These are phyloP conservation scores for Adelosebastes latens DNA, from an alignment of 2,797 vertebrate genomes.

Conservation along the genomic window DNA sequence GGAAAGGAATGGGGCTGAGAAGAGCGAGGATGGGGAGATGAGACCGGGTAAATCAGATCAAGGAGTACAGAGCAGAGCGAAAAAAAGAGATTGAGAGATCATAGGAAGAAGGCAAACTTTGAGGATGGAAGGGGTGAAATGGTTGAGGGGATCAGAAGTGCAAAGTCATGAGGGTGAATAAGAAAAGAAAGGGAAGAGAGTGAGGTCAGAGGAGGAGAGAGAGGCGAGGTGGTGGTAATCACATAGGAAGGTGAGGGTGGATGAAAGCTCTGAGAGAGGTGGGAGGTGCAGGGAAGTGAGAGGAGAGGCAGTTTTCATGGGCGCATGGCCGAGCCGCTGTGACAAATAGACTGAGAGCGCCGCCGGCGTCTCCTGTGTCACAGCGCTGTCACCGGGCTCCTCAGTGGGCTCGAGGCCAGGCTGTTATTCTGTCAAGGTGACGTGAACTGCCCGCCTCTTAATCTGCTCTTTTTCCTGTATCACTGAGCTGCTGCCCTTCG, in stretches of 20 bases:
- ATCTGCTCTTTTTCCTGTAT: conserved; percentile 26
- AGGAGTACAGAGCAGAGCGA: conserved; percentile 44
- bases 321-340: conserved; percentile 13
- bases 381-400: conserved; percentile 35
- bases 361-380: conserved; percentile 58
- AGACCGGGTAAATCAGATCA: conserved; percentile 55
- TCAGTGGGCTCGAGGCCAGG: conserved; percentile 44
- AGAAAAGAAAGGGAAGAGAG: conserved; percentile 23
- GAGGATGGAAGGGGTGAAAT: conserved; percentile 54
- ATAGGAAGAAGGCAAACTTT: conserved; percentile 58
- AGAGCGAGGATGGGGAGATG: conserved; percentile 2
- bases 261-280: conserved; percentile 22
- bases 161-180: conserved; percentile 15
- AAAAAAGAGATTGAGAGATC: conserved; percentile 67
- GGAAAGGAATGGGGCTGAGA: conserved; percentile 33
- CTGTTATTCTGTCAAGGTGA: conserved; percentile 61
- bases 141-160: conserved; percentile 47
- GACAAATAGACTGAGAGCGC: conserved; percentile 68
- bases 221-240: conserved; percentile 14
- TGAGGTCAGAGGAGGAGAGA: conserved; percentile 15
- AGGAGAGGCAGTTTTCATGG: conserved; percentile 27
- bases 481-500: conserved; percentile 16
- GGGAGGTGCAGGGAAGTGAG: conserved; percentile 5
- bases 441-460: conserved; percentile 42
- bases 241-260: conserved; percentile 6